Percentiles rank a stretch among this genome's conserved stretches.
Conservation (phyloP, 2,113 vertebrate genomes). For the Stigmatopora argus region DNA sequence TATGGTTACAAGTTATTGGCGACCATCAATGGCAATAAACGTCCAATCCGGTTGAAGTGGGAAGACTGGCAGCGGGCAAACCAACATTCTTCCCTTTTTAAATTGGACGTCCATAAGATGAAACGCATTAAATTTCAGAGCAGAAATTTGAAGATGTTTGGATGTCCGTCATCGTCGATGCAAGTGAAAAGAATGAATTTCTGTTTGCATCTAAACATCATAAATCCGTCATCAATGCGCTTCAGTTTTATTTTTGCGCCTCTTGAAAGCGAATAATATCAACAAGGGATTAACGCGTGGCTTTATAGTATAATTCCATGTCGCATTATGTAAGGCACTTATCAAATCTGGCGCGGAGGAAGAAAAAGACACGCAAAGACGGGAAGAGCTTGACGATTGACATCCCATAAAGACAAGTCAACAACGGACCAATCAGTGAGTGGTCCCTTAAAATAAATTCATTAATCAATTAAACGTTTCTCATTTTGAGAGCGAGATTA, state of each 20-base stretch:
- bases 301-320: slow-evolving; percentile 42
- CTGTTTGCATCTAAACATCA: slow-evolving; percentile 5
- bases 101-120: too few relatives aligned
- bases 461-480: too few relatives aligned
- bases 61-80: too few relatives aligned
- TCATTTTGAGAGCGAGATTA: too few relatives aligned
- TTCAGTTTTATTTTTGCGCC: slow-evolving; percentile 2
- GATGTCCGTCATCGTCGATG: too few relatives aligned
- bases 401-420: neutral
- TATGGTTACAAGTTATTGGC: too few relatives aligned
- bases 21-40: too few relatives aligned
- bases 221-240: neutral
- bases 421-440: neutral
- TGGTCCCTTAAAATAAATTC: too few relatives aligned
- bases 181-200: neutral
- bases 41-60: too few relatives aligned
- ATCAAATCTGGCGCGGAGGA: slow-evolving; percentile 37
- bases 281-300: slow-evolving; percentile 29
- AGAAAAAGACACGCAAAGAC: slow-evolving; percentile 5
- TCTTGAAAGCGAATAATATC: slow-evolving; percentile 22
- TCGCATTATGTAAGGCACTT: slow-evolving; percentile 45
- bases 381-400: neutral
- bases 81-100: too few relatives aligned
- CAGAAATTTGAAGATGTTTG: too few relatives aligned
- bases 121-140: too few relatives aligned